Conservation (phyloP, 30 jellyfish, hydroid and myxozoan species). For the Pseudorhiza aurosa region DNA sequence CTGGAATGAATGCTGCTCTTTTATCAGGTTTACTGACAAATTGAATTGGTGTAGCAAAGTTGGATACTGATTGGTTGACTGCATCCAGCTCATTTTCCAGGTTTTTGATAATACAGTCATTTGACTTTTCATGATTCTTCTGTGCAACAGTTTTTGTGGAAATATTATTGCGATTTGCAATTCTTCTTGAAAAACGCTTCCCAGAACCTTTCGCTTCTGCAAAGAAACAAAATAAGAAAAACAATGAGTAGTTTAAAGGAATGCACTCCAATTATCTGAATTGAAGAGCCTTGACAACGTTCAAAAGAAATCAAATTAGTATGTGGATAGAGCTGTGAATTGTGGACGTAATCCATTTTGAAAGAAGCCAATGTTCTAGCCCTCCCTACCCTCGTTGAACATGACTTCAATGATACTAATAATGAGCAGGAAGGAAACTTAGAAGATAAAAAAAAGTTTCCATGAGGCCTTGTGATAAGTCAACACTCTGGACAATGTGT, state of each 20-base stretch:
- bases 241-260: neutral
- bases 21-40: neutral
- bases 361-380: too few species aligned
- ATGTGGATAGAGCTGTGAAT: too few species aligned
- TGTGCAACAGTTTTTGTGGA: neutral
- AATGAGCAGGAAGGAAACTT: too few species aligned
- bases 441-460: too few species aligned
- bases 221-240: neutral
- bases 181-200: slow-evolving; percentile 73
- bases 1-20: slow-evolving; percentile 8
- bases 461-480: too few species aligned
- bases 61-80: neutral
- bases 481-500: too few species aligned
- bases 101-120: slow-evolving; percentile 16
- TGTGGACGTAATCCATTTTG: too few species aligned
- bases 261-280: too few species aligned
- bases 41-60: neutral
- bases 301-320: too few species aligned
- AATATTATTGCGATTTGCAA: slow-evolving; percentile 51
- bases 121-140: neutral
- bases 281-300: too few species aligned
- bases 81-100: neutral
- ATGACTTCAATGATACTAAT: too few species aligned
- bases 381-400: too few species aligned
- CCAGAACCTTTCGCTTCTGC: slow-evolving; percentile 92